phyloP scores from a whole-genome alignment of 2,888 invertebrate species.

The Callyntrura sp. region DNA sequence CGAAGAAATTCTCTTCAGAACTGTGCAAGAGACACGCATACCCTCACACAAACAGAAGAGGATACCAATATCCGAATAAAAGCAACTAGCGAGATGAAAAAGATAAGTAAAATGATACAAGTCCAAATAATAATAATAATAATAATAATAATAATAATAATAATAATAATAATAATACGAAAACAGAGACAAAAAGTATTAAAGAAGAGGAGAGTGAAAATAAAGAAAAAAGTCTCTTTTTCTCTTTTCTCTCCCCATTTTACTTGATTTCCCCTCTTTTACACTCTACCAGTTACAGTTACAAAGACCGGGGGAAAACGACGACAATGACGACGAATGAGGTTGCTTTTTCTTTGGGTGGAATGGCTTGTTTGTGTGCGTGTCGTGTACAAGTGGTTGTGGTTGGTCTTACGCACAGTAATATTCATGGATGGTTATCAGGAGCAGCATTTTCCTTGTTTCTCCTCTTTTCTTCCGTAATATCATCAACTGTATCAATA shows the following conservation, averaged over 20 bases:
- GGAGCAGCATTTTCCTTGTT: no score
- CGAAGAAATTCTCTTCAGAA: not conserved
- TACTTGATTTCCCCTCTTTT: conserved; percentile 74
- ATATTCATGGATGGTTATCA: conserved; percentile 37
- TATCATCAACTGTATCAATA: conserved; percentile 53
- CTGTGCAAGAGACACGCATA: not conserved
- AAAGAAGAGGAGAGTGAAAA: not conserved
- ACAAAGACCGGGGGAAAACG: conserved; percentile 45
- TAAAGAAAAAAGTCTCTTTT: conserved; percentile 54
- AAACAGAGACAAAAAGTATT: conserved; percentile 37
- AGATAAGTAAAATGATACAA: conserved; percentile 56
- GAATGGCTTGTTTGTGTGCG: conserved; percentile 51
- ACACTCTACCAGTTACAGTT: conserved; percentile 40
- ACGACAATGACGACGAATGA: conserved; percentile 19
- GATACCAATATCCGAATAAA: no score
- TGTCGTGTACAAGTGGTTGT: conserved; percentile 62
- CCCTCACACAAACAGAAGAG: not conserved
- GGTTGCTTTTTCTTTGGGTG: conserved; percentile 48
- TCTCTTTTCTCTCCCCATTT: conserved; percentile 48
- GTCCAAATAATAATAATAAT: conserved; percentile 26
- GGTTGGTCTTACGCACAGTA: conserved; percentile 25
- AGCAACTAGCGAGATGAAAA: not conserved
- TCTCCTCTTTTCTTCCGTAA: not conserved
- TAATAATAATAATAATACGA: conserved; percentile 18
- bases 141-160: conserved; percentile 19